Evolutionary conservation across 2,888 invertebrate species (phyloP).

Genomic region (Nephrotoma flavescens): DNA sequence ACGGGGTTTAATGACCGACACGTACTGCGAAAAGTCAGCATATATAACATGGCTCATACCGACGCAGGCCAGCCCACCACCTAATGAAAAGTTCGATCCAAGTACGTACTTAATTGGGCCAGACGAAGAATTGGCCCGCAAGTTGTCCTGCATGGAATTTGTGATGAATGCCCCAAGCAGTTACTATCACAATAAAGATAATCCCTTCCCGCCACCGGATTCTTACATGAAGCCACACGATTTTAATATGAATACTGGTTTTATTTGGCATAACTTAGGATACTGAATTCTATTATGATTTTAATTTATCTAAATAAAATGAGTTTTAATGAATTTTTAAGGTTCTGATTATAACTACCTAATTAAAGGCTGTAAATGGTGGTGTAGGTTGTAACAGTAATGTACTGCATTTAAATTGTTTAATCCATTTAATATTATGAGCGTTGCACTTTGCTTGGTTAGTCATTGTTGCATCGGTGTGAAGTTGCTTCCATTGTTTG

Average conservation of each 20-base stretch:
- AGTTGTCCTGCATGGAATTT: conserved; percentile 76
- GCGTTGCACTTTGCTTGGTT: no score
- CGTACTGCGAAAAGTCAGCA: conserved; percentile 87
- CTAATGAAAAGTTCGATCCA: conserved; percentile 68
- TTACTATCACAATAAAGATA: conserved; percentile 63
- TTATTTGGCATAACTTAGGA: conserved; percentile 39
- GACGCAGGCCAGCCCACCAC: conserved; percentile 63
- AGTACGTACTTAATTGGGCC: conserved; percentile 83
- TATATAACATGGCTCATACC: conserved; percentile 85
- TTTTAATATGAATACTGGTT: conserved; percentile 30
- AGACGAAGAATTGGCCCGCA: conserved; percentile 78
- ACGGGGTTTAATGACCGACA: conserved; percentile 75
- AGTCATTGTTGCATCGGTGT: no score
- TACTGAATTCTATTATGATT: neutral
- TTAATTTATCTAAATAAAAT: neutral
- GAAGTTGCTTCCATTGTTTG: no score
- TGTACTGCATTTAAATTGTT: no score
- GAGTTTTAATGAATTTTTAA: no score
- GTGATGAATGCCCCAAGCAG: conserved; percentile 89
- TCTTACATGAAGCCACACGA: conserved; percentile 12
- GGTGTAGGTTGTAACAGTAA: no score
- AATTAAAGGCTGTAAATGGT: no score
- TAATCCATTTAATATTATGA: no score
- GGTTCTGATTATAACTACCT: no score
- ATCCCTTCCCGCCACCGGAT: conserved; percentile 54